phyloP scores from a whole-genome alignment of 2,113 vertebrate genomes.

The Octodon degus region DNA sequence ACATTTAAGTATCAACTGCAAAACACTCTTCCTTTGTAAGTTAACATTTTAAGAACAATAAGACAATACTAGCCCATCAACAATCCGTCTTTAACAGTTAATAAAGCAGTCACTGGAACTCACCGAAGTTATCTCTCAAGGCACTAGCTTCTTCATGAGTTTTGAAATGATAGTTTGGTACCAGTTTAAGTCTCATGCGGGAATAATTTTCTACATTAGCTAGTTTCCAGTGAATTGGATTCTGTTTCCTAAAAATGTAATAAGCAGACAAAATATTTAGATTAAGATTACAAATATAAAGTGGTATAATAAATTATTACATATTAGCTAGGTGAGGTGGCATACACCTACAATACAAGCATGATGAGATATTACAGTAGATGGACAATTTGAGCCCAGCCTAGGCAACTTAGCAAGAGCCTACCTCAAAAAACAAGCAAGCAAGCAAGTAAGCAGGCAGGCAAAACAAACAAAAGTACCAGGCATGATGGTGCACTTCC shows the following conservation, averaged over 20 bases:
- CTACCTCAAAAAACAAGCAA: not conserved
- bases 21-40: slow-evolving; percentile 23
- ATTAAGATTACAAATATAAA: slow-evolving; percentile 46
- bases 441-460: not conserved
- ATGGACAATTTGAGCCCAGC: not conserved
- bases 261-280: slow-evolving; percentile 69
- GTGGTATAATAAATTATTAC: not conserved
- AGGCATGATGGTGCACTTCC: not conserved
- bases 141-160: slow-evolving; percentile 95
- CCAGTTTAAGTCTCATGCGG: slow-evolving; percentile 96
- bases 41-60: slow-evolving; percentile 45
- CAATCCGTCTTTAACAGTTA: slow-evolving; percentile 10
- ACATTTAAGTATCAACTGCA: slow-evolving; percentile 33
- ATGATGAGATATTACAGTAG: not conserved
- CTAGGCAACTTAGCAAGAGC: not conserved
- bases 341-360: not conserved
- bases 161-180: slow-evolving; percentile 94
- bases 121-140: slow-evolving; percentile 96
- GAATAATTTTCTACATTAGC: slow-evolving; percentile 98
- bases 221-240: slow-evolving; percentile 92
- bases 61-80: slow-evolving; percentile 23
- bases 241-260: slow-evolving; percentile 87
- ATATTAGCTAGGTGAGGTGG: not conserved
- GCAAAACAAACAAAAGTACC: not conserved
- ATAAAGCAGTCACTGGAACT: slow-evolving; percentile 67